phyloP scores from a whole-genome alignment of 1,140 invertebrate genomes.

The Bombus consobrinus region DNA sequence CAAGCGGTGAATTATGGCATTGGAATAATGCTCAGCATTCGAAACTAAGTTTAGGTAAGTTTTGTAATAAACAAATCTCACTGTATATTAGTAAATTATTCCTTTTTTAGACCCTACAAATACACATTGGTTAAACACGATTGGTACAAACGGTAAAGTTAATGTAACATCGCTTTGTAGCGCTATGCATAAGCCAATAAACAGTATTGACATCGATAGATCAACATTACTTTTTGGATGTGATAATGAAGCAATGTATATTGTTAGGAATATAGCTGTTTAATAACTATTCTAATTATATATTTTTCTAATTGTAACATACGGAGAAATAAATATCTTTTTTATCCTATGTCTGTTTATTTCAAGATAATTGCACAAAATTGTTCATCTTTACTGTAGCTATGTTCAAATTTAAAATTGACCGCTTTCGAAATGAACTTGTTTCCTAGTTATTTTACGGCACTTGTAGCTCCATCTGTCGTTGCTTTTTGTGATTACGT shows the following conservation, averaged over 20 bases:
- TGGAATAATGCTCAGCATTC: conserved; percentile 86
- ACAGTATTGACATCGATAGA: conserved; percentile 90
- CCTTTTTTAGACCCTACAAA: conserved; percentile 79
- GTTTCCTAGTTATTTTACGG: neutral
- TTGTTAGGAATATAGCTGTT: conserved; percentile 85
- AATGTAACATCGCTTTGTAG: conserved; percentile 89
- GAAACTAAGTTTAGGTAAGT: conserved; percentile 77
- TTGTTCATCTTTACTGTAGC: neutral
- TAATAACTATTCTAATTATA: conserved; percentile 49
- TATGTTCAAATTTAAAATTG: conserved; percentile 15
- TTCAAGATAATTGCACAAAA: neutral
- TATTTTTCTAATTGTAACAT: conserved; percentile 53
- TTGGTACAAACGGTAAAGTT: conserved; percentile 87
- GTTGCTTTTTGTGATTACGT: conserved; percentile 21
- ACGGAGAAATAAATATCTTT: conserved; percentile 45
- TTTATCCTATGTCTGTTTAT: conserved; percentile 3
- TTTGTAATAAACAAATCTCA: neutral
- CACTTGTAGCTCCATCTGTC: conserved; percentile 42
- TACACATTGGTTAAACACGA: conserved; percentile 86
- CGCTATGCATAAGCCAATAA: conserved; percentile 88
- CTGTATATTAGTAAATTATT: conserved; percentile 2
- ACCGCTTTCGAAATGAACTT: neutral
- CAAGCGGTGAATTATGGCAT: conserved; percentile 92
- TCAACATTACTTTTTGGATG: conserved; percentile 89
- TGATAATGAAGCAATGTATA: conserved; percentile 92